Percentiles rank a stretch among this genome's conserved stretches.
Evolutionary conservation across 1,140 invertebrate genomes (phyloP).

Genomic region (Cherax destructor): DNA sequence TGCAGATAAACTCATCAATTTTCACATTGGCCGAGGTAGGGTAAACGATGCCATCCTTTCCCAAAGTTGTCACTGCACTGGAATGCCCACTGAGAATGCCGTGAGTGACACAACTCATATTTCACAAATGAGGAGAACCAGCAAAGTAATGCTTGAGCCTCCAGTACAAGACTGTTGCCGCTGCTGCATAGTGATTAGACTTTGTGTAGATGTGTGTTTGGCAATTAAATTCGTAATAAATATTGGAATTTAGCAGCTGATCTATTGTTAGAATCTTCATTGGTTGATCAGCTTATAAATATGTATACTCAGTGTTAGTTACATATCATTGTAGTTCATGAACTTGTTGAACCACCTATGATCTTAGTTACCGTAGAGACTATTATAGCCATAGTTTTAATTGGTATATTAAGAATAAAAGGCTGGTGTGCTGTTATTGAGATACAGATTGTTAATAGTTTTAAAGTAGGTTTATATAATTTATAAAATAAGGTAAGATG

Average conservation of each 20-base stretch:
- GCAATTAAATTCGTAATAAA: background rate
- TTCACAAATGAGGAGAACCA: conserved; percentile 50
- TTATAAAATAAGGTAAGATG: no score
- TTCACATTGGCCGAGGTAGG: conserved; percentile 72
- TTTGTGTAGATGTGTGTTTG: conserved; percentile 18
- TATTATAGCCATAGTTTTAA: no score
- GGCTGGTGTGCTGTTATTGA: no score
- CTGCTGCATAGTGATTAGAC: conserved; percentile 8
- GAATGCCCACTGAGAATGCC: conserved; percentile 54
- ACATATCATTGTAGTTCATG: background rate
- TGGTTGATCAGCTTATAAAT: background rate
- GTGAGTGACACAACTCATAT: conserved; percentile 33
- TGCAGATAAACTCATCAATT: conserved; percentile 73
- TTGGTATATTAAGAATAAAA: no score
- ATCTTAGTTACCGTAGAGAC: no score
- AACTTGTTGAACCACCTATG: no score
- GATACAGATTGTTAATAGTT: no score
- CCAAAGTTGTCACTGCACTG: conserved; percentile 58
- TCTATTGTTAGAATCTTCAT: conserved; percentile 8
- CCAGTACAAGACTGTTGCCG: conserved; percentile 1
- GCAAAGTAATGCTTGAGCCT: conserved; percentile 51
- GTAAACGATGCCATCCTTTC: conserved; percentile 48
- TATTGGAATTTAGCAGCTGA: conserved; percentile 11
- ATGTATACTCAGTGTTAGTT: background rate
- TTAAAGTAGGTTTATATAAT: no score